Evolutionary conservation across 2,113 vertebrate genomes (phyloP).

Genomic region (Dasyurus viverrinus): DNA sequence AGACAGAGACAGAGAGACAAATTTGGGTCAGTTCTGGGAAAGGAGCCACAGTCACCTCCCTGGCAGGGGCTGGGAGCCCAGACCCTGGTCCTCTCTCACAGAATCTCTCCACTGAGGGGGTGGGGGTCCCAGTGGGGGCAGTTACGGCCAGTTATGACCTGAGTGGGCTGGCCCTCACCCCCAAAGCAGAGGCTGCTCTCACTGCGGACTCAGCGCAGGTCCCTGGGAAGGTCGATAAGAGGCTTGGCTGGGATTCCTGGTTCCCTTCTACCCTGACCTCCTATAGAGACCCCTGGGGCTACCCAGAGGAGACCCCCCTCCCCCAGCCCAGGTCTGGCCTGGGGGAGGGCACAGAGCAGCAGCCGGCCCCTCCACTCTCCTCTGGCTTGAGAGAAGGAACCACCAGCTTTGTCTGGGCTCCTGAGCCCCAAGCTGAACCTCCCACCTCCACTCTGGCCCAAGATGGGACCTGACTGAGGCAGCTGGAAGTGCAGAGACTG

Average conservation of each 20-base stretch:
- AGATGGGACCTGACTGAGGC: too few relatives aligned
- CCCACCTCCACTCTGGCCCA: background rate
- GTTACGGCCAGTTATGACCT: background rate
- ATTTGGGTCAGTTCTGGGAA: too few relatives aligned
- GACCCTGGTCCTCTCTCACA: background rate
- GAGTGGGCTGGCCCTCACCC: too few relatives aligned
- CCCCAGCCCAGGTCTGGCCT: background rate
- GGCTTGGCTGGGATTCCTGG: background rate
- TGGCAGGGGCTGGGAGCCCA: background rate
- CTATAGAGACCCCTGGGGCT: too few relatives aligned
- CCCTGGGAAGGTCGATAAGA: background rate
- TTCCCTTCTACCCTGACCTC: too few relatives aligned
- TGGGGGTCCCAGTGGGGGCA: fast-evolving
- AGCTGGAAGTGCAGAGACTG: too few relatives aligned
- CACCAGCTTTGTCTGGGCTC: background rate
- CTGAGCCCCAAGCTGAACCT: background rate
- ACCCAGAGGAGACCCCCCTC: background rate
- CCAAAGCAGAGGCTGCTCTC: background rate
- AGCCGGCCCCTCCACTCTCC: background rate
- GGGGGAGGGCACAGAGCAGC: background rate
- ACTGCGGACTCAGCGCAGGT: background rate
- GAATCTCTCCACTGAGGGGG: background rate
- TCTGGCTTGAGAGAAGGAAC: background rate
- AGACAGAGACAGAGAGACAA: too few relatives aligned
- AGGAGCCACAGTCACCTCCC: background rate